Base-by-base conservation (phyloP, 2,888 invertebrate species). In the Omphaloscelis lunosa region DNA sequence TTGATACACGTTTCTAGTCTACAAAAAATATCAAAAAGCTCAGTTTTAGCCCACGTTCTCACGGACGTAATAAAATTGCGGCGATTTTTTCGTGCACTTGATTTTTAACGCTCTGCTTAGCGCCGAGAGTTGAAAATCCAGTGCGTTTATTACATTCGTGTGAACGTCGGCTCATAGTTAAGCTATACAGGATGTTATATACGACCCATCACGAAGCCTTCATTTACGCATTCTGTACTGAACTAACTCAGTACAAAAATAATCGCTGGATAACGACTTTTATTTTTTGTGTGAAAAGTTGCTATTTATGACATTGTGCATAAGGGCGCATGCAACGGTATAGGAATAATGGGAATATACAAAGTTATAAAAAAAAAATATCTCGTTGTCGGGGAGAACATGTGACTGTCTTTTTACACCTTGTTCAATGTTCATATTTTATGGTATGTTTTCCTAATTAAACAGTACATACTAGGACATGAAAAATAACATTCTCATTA, bases 401-500 rank as follows among this genome's bases (percentile, higher is more conserved):
- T 20, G 45, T 20, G 45, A 45, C 20, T 27, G 20, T n/a, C 11
- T 29, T 12, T 29, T 23, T 29, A 23, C 34, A 39, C 34, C 7
- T 7, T 11, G 17, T n/a, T n/a, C n/a, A n/a, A n/a, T n/a, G n/a
- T n/a, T n/a, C n/a, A n/a, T n/a, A 58, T n/a, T 39, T 20, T 39
- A n/a, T 58, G 34, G 56, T 68, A 68, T 58, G 17, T 68, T 58
- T 68, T 6, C 34, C n/a, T 68, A 68, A 77, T 61, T 80, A 61
- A 51, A 53, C 39, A 81, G 23, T 39, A 73, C 59, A 48, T 81
- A 80, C 51, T 73, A 65, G 59, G 72, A 72, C 61, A 68, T 75
- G 17, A 11, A 59, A 66, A 73, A 78, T 41, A 59, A 67, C 11
- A 45, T 73, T 80, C 72, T 79, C 75, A 78, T 85, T 87, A 75